A percentile compares a stretch with the other conserved stretches of the same genome.
Evolutionary conservation across 92 coral and sea anemone species (phyloP).

Genomic region (Porites cylindrica): DNA sequence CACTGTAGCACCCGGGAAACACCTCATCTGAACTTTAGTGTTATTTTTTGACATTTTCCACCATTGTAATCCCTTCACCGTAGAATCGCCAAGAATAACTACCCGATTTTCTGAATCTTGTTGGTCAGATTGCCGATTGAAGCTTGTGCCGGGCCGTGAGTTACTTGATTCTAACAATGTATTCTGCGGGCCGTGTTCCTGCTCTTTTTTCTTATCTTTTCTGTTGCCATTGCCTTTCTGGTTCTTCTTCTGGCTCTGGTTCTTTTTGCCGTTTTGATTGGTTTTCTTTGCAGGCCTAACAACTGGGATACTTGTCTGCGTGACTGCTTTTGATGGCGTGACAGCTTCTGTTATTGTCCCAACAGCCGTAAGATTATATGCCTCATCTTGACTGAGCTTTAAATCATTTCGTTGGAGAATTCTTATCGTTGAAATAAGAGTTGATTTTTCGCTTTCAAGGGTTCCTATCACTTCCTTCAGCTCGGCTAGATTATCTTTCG

Average conservation of each 20-base stretch:
- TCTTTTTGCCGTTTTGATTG: conserved; percentile 25
- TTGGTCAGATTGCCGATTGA: not conserved
- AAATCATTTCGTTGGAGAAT: conserved; percentile 24
- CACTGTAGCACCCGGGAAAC: too few species aligned
- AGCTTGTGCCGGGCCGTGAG: conserved; percentile 17
- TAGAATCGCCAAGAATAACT: conserved; percentile 40
- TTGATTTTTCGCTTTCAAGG: conserved; percentile 46
- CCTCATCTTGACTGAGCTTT: conserved; percentile 15
- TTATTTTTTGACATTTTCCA: too few species aligned
- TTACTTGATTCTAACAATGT: conserved; percentile 25
- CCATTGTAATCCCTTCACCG: conserved; percentile 23
- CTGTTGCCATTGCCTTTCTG: not conserved
- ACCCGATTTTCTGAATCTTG: too few species aligned
- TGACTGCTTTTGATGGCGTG: conserved; percentile 18
- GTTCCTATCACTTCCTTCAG: conserved; percentile 28
- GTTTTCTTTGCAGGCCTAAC: conserved; percentile 4
- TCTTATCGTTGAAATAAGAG: conserved; percentile 33
- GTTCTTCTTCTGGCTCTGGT: not conserved
- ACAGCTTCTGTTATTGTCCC: conserved; percentile 35
- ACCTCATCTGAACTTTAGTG: too few species aligned
- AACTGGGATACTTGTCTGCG: conserved; percentile 8
- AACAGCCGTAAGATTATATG: not conserved
- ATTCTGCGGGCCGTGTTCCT: conserved; percentile 26
- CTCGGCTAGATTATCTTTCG: conserved; percentile 25
- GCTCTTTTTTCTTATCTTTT: conserved; percentile 8